Evolutionary conservation across 1,140 invertebrate genomes (phyloP).

Genomic region (Patella vulgata): DNA sequence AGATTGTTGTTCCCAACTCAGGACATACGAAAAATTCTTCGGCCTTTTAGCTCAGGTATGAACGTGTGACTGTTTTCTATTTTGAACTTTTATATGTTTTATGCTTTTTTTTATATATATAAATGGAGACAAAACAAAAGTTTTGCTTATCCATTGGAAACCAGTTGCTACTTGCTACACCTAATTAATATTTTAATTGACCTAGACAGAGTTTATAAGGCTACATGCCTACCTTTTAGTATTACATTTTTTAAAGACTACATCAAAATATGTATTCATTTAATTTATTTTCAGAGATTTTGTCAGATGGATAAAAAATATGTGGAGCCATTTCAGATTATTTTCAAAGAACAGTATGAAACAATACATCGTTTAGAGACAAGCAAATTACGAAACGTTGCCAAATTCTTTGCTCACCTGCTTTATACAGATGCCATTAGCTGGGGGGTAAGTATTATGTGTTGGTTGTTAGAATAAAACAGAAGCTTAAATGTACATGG

Average conservation of each 20-base stretch:
- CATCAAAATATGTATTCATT: too few relatives aligned
- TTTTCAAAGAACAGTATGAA: conserved; percentile 95
- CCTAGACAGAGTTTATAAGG: too few relatives aligned
- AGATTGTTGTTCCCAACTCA: conserved; percentile 98
- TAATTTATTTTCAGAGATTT: conserved; percentile 57
- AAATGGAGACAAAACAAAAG: too few relatives aligned
- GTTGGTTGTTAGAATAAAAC: too few relatives aligned
- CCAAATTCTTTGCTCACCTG: conserved; percentile 97
- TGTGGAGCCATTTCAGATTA: conserved; percentile 91
- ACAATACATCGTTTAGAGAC: conserved; percentile 91
- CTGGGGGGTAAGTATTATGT: conserved; percentile 79
- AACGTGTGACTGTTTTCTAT: not conserved
- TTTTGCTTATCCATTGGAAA: too few relatives aligned
- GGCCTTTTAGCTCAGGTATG: conserved; percentile 86
- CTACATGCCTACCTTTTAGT: too few relatives aligned
- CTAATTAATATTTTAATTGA: too few relatives aligned
- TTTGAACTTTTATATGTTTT: too few relatives aligned
- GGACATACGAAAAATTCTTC: conserved; percentile 99
- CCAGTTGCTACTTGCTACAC: too few relatives aligned
- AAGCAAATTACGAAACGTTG: conserved; percentile 96
- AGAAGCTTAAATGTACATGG: too few relatives aligned
- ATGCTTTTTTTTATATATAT: too few relatives aligned
- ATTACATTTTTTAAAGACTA: too few relatives aligned
- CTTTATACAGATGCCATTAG: conserved; percentile 96
- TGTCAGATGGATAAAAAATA: conserved; percentile 72